phyloP scores from a whole-genome alignment of 2,888 invertebrate species.

The Eudasyphora cyanicolor region DNA sequence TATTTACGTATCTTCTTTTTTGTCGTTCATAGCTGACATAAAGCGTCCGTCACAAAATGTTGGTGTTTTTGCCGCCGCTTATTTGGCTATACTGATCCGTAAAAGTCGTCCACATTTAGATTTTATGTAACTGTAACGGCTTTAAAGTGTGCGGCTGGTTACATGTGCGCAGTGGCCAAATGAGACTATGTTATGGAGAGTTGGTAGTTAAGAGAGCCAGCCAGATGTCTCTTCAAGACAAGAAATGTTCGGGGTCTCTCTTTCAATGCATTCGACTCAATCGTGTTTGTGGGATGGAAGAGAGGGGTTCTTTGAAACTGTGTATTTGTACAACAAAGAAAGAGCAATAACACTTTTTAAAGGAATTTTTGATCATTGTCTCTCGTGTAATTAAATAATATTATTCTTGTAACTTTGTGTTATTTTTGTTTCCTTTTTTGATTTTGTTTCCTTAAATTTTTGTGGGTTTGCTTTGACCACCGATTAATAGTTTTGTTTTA shows the following conservation, averaged over 20 bases:
- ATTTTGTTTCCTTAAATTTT: too few relatives aligned
- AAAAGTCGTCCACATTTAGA: conserved; percentile 19
- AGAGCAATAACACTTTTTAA: too few relatives aligned
- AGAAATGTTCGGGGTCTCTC: not conserved
- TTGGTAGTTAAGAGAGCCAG: not conserved
- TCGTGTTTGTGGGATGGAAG: not conserved
- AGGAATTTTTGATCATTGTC: too few relatives aligned
- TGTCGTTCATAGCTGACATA: not conserved
- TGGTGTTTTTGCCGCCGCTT: conserved; percentile 6
- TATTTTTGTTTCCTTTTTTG: too few relatives aligned
- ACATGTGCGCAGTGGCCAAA: not conserved
- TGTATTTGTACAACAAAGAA: too few relatives aligned
- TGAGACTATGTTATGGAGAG: not conserved
- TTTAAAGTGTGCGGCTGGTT: not conserved
- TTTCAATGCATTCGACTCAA: not conserved
- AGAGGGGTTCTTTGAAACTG: not conserved
- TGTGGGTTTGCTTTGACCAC: too few relatives aligned
- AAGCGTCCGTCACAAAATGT: not conserved
- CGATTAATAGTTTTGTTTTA: too few relatives aligned
- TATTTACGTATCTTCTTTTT: not conserved
- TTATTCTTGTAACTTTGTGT: too few relatives aligned
- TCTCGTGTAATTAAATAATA: too few relatives aligned
- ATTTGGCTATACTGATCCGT: conserved; percentile 46
- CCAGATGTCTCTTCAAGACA: not conserved
- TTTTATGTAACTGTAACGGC: conserved; percentile 29